Conservation (phyloP, 2,797 vertebrate genomes). For the Crax fasciolata region DNA sequence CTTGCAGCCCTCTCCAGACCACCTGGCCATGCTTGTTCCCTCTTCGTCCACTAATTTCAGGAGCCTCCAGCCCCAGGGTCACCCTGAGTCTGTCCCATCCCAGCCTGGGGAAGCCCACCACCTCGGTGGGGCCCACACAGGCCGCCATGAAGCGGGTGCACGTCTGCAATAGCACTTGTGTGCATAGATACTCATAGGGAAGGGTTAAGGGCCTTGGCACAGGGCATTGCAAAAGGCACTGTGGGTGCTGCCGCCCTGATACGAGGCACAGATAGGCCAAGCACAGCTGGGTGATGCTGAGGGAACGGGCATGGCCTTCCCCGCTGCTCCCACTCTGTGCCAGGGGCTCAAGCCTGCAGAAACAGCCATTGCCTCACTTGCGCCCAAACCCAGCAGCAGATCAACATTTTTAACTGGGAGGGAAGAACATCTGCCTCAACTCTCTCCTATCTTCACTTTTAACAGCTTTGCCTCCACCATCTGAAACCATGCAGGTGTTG, state of each 20-base stretch:
- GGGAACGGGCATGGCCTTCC: background rate
- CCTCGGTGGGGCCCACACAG: accelerated
- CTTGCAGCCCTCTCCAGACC: background rate
- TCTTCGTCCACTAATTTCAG: background rate
- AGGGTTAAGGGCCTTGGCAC: background rate
- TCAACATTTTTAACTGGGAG: background rate
- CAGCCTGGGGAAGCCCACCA: background rate
- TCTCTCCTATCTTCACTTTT: background rate
- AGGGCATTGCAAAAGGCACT: background rate
- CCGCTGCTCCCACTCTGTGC: background rate
- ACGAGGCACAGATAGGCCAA: background rate
- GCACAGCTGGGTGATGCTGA: accelerated
- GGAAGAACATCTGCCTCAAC: background rate
- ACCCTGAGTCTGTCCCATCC: background rate
- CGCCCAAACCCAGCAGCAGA: background rate
- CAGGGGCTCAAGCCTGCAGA: background rate
- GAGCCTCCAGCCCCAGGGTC: background rate
- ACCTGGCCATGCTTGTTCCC: background rate
- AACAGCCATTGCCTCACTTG: constrained; percentile 14
- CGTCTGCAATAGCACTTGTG: accelerated
- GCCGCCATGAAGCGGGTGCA: accelerated
- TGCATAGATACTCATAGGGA: background rate
- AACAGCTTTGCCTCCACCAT: background rate
- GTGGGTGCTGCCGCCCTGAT: too few relatives aligned
- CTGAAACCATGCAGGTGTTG: background rate